Conservation (phyloP, 2,888 invertebrate genomes). For the Gisinianus flammeolus region DNA sequence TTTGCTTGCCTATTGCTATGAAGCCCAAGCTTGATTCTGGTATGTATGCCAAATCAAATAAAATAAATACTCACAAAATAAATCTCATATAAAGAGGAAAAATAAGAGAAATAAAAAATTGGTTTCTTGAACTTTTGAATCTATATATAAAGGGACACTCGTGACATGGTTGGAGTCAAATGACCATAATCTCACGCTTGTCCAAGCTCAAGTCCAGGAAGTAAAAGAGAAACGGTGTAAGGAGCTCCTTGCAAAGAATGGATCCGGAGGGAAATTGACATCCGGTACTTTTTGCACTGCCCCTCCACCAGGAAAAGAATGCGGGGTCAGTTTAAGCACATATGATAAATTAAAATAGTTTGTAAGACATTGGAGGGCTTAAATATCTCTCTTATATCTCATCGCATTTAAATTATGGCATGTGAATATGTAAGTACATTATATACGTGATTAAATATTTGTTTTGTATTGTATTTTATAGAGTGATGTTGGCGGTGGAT, state of each 20-base stretch:
- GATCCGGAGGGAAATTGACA: neutral
- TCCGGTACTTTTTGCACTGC: slow-evolving; percentile 1
- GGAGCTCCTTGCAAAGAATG: neutral
- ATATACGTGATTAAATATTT: neutral
- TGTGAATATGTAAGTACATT: neutral
- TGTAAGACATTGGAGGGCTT: too few species aligned
- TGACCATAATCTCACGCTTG: neutral
- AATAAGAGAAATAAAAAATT: too few species aligned
- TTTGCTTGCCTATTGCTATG: slow-evolving; percentile 27
- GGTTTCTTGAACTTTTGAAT: neutral
- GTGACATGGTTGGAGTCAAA: neutral
- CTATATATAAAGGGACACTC: neutral
- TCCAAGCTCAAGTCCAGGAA: slow-evolving; percentile 13
- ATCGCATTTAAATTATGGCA: neutral
- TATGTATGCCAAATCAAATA: neutral
- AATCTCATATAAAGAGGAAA: too few species aligned
- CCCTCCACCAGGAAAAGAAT: slow-evolving; percentile 13
- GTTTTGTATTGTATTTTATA: neutral
- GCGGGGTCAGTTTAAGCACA: neutral
- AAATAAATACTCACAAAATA: neutral
- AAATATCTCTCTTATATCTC: too few species aligned
- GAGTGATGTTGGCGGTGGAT: slow-evolving; percentile 26
- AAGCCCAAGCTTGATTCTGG: neutral
- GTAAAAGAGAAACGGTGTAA: neutral
- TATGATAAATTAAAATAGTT: slow-evolving; percentile 1